Evolutionary conservation across 2,888 invertebrate species (phyloP), one percentile per base, ranked within the genome.

Genomic region (Nysson spinosus): DNA sequence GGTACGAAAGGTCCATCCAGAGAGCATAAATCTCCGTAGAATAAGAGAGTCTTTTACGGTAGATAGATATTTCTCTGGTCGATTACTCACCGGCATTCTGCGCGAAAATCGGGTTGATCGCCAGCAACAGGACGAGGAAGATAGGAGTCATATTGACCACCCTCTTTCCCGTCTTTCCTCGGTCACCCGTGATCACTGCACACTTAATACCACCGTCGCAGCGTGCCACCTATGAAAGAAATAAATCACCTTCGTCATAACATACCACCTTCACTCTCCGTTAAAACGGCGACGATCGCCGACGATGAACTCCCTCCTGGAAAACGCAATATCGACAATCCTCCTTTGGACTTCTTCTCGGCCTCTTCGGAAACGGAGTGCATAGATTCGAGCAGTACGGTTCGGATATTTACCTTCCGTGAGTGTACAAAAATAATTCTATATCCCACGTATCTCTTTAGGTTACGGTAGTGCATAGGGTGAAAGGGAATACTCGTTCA

Each of bases 131-230:
- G 81, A 85, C 80, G 78, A 83, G 82, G 79, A 87, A 85, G 81
- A 84, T 81, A 80, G 86, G 85, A 85, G 87, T 87, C 87, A 87
- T 87, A 85, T 83, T 87, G 87, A 86, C 85, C 82, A 82, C 83
- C 83, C 83, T 83, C 79, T 79, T 76, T 81, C 78, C 80, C 79
- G 80, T 74, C 80, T 81, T 82, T 75, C 78, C 80, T 75, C 77
- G 77, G 77, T 77, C 81, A 80, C 81, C 78, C 80, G 81, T 79
- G 77, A 74, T 76, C 85, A 86, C 86, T 82, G 85, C 86, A 83
- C 86, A 80, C 77, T 82, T 78, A 83, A 79, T 81, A 84, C 79
- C 84, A 83, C 80, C 78, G 74, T 75, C 69, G 79, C 74, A 71
- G 82, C 74, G 69, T 74, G 78, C 81, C 81, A 85, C 86, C 86